Conservation (phyloP, 1,140 invertebrate species). For the Platyscapa corneri region DNA sequence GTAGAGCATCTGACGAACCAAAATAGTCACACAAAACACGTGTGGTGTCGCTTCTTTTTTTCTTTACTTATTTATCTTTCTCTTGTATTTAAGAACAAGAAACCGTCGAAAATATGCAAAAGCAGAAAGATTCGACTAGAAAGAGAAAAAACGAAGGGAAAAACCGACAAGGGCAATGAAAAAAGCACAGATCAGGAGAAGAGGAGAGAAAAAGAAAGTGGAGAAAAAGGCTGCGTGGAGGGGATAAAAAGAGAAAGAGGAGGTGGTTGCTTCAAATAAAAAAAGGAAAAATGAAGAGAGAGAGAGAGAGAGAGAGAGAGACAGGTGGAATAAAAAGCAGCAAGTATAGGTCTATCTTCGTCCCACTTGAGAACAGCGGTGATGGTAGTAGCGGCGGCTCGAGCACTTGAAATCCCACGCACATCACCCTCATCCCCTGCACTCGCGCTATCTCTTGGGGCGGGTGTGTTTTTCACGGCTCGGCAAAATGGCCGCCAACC, state of each 20-base stretch:
- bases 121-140: not conserved
- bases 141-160: not conserved
- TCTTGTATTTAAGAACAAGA: not conserved
- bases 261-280: slow-evolving; percentile 33
- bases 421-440: slow-evolving; percentile 55
- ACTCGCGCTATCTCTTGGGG: slow-evolving; percentile 69
- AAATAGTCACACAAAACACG: not conserved
- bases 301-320: not conserved
- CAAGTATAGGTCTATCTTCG: slow-evolving; percentile 26
- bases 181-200: not conserved
- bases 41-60: not conserved
- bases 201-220: not conserved
- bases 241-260: slow-evolving; percentile 35
- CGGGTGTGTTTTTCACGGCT: slow-evolving; percentile 73
- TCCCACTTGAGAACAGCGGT: slow-evolving; percentile 57
- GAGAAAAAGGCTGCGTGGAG: slow-evolving; percentile 45
- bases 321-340: slow-evolving; percentile 9
- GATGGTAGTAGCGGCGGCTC: slow-evolving; percentile 28
- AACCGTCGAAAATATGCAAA: not conserved
- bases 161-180: not conserved
- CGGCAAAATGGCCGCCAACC: slow-evolving; percentile 74
- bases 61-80: not conserved
- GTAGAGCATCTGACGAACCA: not conserved
- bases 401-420: slow-evolving; percentile 48
- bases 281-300: slow-evolving; percentile 53